Percentiles rank a stretch among this genome's conserved stretches.
phyloP scores from a whole-genome alignment of 2,797 vertebrate species.

The Peromyscus attwateri region DNA sequence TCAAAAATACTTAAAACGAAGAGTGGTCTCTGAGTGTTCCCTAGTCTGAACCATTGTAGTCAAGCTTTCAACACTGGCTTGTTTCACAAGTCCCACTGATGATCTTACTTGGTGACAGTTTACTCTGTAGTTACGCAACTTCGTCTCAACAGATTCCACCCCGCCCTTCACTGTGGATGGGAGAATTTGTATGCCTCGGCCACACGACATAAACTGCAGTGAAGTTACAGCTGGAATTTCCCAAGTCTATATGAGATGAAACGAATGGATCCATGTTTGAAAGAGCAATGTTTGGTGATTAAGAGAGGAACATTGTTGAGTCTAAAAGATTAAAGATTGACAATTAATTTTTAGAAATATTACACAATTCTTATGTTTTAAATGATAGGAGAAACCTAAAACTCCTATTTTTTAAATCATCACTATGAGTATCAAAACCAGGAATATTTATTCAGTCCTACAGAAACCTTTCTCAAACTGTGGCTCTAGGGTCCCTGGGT shows the following conservation, averaged over 20 bases:
- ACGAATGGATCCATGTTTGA: not conserved
- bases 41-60: not conserved
- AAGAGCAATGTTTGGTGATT: conserved; percentile 3
- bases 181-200: not conserved
- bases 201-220: not conserved
- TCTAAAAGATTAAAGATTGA: not conserved
- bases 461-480: not conserved
- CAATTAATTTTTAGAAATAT: not conserved
- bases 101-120: not conserved
- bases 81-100: not conserved
- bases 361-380: not conserved
- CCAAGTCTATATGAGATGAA: not conserved
- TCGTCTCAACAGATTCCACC: not conserved
- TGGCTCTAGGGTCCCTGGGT: no score
- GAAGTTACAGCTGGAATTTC: not conserved
- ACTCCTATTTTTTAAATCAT: not conserved
- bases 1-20: not conserved
- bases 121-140: not conserved
- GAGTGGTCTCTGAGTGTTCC: not conserved
- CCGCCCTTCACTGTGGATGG: not conserved
- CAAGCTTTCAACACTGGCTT: not conserved
- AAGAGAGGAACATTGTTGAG: not conserved
- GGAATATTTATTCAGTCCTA: not conserved
- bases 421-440: not conserved
- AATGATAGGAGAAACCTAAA: conserved; percentile 15